A percentile compares a stretch with the other conserved stretches of the same genome.
These are phyloP conservation scores for Cerastoderma edule DNA, from an alignment of 2,888 invertebrate species.

Conservation along the genomic window DNA sequence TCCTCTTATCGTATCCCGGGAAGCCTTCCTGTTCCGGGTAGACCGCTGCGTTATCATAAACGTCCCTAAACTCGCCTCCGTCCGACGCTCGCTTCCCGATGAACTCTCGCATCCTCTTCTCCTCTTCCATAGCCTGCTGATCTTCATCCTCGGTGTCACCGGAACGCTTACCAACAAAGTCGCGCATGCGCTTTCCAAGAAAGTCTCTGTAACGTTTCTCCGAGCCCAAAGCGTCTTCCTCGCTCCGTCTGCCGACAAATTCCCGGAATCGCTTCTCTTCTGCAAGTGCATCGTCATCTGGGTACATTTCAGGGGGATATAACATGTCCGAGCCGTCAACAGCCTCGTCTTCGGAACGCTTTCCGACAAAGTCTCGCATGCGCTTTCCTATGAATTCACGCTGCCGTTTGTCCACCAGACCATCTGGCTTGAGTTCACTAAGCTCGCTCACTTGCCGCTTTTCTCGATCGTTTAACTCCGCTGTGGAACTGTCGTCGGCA, in stretches of 20 bases:
- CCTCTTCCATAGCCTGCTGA: neutral
- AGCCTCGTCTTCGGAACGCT: conserved; percentile 22
- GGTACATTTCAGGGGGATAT: conserved; percentile 29
- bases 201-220: conserved; percentile 54
- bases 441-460: conserved; percentile 18
- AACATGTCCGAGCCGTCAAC: conserved; percentile 9
- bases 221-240: neutral
- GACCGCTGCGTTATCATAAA: neutral
- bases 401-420: conserved; percentile 26
- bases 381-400: conserved; percentile 46
- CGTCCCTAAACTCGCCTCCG: neutral
- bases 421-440: conserved; percentile 21
- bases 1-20: conserved; percentile 43
- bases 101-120: conserved; percentile 48
- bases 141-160: conserved; percentile 16
- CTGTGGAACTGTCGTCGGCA: conserved; percentile 8
- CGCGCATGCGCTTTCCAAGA: conserved; percentile 51
- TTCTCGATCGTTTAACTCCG: conserved; percentile 1
- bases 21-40: no score
- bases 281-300: neutral
- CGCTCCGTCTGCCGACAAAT: conserved; percentile 37
- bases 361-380: conserved; percentile 52
- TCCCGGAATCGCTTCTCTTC: conserved; percentile 32
- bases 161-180: conserved; percentile 53
- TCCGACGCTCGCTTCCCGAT: conserved; percentile 31